Evolutionary conservation across 2,888 invertebrate genomes (phyloP), one percentile per base, ranked within the genome.

Genomic region (Melieria crassipennis): DNA sequence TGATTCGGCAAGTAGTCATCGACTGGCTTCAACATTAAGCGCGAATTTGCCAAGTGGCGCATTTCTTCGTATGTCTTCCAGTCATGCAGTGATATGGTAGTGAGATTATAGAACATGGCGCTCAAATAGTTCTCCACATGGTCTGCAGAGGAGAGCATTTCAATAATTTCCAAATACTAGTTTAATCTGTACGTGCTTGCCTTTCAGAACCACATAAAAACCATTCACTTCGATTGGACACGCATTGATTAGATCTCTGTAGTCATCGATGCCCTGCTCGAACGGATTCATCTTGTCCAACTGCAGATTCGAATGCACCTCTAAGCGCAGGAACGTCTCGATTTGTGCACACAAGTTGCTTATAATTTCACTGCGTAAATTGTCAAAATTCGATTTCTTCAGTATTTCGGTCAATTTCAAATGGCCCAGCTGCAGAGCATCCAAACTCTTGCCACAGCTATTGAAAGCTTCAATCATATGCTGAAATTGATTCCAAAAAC

Each of bases 41-140:
- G 95, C 78, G 94, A 91, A 81, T 90, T 90, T 0, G 98, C 99
- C 85, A 99, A 90, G 83, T 94, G 93, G 73, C 97, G 91, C 99
- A 99, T 99, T 87, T 97, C 96, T 16, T 96, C 94, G 84, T 99
- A 99, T 0, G 97, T 97, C 86, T 94, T 94, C 97, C 98, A 99
- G 87, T 99, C 98, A 78, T 99, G 97, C 61, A 98, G 88, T 7
- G 98, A 97, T 47, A 99, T 97, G 1, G 98, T 97, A 1, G 98
- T 98, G 79, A 99, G 89, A 88, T 99, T 98, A 87, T 99, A 99
- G 87, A 98, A 99, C 84, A 95, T 97, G 77, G 91, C 92, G 80
- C 97, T 96, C 76, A 99, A 89, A 87, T 98, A 98, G 83, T 95
- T 92, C 85, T 98, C 98, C 7, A 97, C 92, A 66, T 85, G 82